Percentiles rank a stretch among this genome's conserved stretches.
These are phyloP conservation scores for Trichonephila clavata DNA, from an alignment of 1,140 invertebrate species.

Conservation along the genomic window DNA sequence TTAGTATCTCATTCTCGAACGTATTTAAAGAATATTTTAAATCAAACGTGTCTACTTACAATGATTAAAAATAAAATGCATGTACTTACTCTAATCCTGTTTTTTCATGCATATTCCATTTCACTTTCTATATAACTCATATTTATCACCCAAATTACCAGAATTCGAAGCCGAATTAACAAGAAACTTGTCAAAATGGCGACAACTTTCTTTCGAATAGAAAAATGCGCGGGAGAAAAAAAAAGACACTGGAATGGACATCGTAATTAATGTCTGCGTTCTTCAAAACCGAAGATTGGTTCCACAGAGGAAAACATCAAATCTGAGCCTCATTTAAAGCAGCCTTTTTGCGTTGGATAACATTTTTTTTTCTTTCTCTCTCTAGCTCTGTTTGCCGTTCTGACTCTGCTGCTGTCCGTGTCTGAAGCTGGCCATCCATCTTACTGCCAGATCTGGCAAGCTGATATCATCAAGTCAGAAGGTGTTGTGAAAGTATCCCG, in stretches of 20 bases:
- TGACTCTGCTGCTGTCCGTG: neutral
- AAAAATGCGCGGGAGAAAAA: neutral
- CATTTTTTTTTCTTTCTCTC: neutral
- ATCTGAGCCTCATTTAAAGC: neutral
- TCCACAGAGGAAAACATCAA: neutral
- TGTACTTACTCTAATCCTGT: no score
- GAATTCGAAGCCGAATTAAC: slow-evolving; percentile 5
- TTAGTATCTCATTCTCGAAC: no score
- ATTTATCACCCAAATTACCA: neutral
- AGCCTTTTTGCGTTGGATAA: neutral
- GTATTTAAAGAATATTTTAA: no score
- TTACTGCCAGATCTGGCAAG: slow-evolving; percentile 59
- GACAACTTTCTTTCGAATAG: neutral
- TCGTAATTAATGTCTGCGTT: slow-evolving; percentile 8
- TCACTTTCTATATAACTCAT: neutral
- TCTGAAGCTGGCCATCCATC: slow-evolving; percentile 59
- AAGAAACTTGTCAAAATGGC: neutral
- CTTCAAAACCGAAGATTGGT: neutral
- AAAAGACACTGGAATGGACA: neutral
- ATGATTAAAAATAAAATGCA: no score
- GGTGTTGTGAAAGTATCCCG: slow-evolving; percentile 55
- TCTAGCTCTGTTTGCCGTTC: neutral
- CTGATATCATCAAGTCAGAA: slow-evolving; percentile 60
- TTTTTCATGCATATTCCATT: no score
- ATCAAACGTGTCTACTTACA: no score